Conservation (phyloP, 2,888 invertebrate genomes). For the Cantharis flavilabris region DNA sequence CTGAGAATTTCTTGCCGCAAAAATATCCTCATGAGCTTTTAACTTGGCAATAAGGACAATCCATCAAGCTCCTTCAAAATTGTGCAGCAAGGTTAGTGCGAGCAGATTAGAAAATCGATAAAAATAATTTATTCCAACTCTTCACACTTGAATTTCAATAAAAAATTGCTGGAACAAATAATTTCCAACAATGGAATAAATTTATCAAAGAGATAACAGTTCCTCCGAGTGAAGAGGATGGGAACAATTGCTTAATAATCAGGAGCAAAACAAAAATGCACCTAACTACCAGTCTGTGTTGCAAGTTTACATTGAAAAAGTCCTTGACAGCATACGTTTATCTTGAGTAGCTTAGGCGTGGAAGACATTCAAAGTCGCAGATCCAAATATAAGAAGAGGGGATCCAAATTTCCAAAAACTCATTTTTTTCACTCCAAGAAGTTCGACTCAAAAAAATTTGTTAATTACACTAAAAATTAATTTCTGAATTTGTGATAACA, state of each 20-base stretch:
- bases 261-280: too few relatives aligned
- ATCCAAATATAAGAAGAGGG: too few relatives aligned
- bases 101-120: background rate
- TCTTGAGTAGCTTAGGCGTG: too few relatives aligned
- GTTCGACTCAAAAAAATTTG: too few relatives aligned
- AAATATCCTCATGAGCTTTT: background rate
- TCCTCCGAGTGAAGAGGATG: background rate
- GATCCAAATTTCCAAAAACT: too few relatives aligned
- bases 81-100: background rate
- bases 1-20: background rate
- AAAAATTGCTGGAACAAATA: background rate
- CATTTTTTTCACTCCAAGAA: too few relatives aligned
- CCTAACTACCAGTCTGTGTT: too few relatives aligned
- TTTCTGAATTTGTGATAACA: too few relatives aligned
- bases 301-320: too few relatives aligned
- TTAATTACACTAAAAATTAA: too few relatives aligned
- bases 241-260: background rate
- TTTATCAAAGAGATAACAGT: background rate
- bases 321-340: too few relatives aligned
- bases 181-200: background rate
- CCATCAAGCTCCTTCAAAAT: background rate
- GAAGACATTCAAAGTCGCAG: too few relatives aligned
- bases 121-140: background rate
- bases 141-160: background rate
- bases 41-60: background rate